Conservation (phyloP, 2,797 vertebrate species). For the Cirrhinus mrigala region DNA sequence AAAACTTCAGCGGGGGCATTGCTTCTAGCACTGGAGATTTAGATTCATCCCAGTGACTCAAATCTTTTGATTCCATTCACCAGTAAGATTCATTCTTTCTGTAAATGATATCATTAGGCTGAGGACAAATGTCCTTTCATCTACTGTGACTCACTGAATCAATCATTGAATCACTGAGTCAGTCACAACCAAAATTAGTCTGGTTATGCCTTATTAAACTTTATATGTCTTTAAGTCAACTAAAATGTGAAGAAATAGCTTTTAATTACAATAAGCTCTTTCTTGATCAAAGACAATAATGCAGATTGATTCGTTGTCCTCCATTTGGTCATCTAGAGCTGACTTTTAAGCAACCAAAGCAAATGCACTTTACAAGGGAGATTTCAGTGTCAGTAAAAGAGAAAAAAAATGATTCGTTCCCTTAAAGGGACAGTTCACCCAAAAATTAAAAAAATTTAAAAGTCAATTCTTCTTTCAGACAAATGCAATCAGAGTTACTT, state of each 20-base stretch:
- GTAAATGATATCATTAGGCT: background rate
- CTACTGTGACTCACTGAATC: background rate
- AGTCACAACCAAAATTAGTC: background rate
- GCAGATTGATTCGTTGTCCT: background rate
- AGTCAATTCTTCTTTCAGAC: too few relatives aligned
- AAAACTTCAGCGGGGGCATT: background rate
- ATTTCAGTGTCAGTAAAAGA: background rate
- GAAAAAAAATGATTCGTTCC: background rate
- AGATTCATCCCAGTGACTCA: conserved; percentile 7
- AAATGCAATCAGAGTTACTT: too few relatives aligned
- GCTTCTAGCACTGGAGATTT: background rate
- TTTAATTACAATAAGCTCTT: background rate
- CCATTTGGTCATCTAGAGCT: background rate
- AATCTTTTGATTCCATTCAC: conserved; percentile 16
- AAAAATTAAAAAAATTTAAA: too few relatives aligned
- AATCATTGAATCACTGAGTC: background rate
- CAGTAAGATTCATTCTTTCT: conserved; percentile 4
- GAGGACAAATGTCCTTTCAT: conserved; percentile 3
- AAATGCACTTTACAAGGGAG: background rate
- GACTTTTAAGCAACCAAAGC: background rate
- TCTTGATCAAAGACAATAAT: background rate
- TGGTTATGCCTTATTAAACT: conserved; percentile 3
- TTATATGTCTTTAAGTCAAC: background rate
- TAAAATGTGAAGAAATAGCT: background rate
- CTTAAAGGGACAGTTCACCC: too few relatives aligned